A percentile compares a stretch with the other conserved stretches of the same genome.
These are phyloP conservation scores for Megalops atlanticus DNA, from an alignment of 2,113 vertebrate genomes.

Conservation along the genomic window DNA sequence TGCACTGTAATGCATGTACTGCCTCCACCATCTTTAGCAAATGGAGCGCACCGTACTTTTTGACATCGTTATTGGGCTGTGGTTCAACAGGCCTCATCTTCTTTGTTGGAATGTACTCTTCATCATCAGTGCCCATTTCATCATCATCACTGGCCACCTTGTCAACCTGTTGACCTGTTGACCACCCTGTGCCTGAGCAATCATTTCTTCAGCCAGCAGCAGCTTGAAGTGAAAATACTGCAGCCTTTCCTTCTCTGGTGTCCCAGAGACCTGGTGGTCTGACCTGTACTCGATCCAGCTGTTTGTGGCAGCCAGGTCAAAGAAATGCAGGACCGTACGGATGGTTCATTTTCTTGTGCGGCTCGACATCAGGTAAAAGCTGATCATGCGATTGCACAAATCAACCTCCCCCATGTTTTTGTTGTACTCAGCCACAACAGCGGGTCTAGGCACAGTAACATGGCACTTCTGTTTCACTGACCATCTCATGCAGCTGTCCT, in stretches of 20 bases:
- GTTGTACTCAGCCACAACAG: slow-evolving; percentile 20
- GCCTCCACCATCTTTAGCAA: slow-evolving; percentile 1
- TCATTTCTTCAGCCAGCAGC: slow-evolving; percentile 19
- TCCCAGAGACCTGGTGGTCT: slow-evolving; percentile 22
- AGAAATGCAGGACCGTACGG: not conserved
- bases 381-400: slow-evolving; percentile 12
- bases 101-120: slow-evolving; percentile 8
- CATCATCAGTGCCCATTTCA: slow-evolving; percentile 22
- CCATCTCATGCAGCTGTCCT: slow-evolving; percentile 9
- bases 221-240: slow-evolving; percentile 7
- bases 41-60: not conserved
- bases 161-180: not conserved
- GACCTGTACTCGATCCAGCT: slow-evolving; percentile 24
- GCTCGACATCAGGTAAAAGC: slow-evolving; percentile 6
- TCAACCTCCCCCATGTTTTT: slow-evolving; percentile 13
- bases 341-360: not conserved
- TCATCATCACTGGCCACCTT: slow-evolving; percentile 13
- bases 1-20: not conserved
- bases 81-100: slow-evolving; percentile 1
- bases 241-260: slow-evolving; percentile 9
- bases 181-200: slow-evolving; percentile 18
- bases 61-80: not conserved
- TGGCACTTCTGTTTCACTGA: slow-evolving; percentile 3
- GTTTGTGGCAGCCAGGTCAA: slow-evolving; percentile 25
- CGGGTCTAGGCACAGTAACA: slow-evolving; percentile 2